Evolutionary conservation across 2,113 vertebrate genomes (phyloP).

Genomic region (Pagrus major): DNA sequence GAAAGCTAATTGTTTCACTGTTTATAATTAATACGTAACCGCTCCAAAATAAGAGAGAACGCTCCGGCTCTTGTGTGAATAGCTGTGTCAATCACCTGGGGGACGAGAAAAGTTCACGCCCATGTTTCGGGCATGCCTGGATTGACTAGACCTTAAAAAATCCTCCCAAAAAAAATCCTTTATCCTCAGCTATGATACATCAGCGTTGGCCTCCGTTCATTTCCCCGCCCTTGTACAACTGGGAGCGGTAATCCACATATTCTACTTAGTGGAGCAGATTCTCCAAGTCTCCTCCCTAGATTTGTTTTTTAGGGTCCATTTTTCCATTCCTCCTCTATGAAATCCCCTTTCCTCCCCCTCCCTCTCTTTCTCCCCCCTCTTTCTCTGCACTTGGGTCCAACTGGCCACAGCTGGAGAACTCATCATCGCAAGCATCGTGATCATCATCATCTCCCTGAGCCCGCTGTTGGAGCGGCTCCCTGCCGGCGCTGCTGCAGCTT

Average conservation of each 20-base stretch:
- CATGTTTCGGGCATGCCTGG: conserved; percentile 44
- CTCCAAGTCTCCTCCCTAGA: conserved; percentile 57
- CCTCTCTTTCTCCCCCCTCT: background rate
- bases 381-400: conserved; percentile 34
- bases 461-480: conserved; percentile 35
- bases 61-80: conserved; percentile 2
- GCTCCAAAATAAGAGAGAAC: conserved; percentile 15
- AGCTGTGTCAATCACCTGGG: conserved; percentile 48
- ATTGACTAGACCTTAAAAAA: conserved; percentile 20
- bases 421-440: conserved; percentile 66
- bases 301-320: conserved; percentile 57
- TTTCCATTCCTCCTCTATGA: conserved; percentile 67
- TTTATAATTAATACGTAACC: conserved; percentile 9
- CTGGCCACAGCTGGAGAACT: conserved; percentile 79
- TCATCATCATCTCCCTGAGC: conserved; percentile 44
- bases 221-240: conserved; percentile 23
- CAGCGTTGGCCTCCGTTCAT: conserved; percentile 28
- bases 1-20: conserved; percentile 16
- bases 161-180: conserved; percentile 19
- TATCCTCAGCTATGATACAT: conserved; percentile 38
- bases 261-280: conserved; percentile 51
- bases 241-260: conserved; percentile 62
- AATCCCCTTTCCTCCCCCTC: conserved; percentile 42
- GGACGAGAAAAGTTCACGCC: conserved; percentile 33
- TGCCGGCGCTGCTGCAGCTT: conserved; percentile 44